phyloP scores from a whole-genome alignment of 2,113 vertebrate species.

The Ibidorhyncha struthersii region DNA sequence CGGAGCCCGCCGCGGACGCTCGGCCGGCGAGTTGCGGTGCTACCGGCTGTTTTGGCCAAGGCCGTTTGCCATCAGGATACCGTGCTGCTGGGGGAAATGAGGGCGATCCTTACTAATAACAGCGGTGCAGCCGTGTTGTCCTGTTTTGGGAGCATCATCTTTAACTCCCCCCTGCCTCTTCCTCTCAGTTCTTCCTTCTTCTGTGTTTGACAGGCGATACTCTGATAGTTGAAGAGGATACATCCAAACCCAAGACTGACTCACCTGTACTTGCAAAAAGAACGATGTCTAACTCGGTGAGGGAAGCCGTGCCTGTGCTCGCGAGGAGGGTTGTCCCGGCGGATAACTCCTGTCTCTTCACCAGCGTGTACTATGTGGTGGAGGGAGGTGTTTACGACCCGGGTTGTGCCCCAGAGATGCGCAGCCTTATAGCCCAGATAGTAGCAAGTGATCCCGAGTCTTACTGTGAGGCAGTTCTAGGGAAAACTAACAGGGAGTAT shows the following conservation, averaged over 20 bases:
- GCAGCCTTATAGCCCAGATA: slow-evolving; percentile 91
- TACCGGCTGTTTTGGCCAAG: fast-evolving
- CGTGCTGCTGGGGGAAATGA: fast-evolving
- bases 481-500: slow-evolving; percentile 92
- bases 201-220: slow-evolving; percentile 86
- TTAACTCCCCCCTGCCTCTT: fast-evolving
- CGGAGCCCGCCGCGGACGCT: not conserved
- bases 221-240: slow-evolving; percentile 95
- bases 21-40: not conserved
- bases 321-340: slow-evolving; percentile 87
- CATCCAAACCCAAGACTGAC: slow-evolving; percentile 77
- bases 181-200: not conserved
- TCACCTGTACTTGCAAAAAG: slow-evolving; percentile 72
- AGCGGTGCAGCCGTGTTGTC: fast-evolving
- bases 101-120: fast-evolving
- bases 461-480: slow-evolving; percentile 92
- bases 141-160: not conserved
- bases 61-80: fast-evolving
- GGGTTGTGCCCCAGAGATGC: slow-evolving; percentile 89
- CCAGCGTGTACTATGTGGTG: slow-evolving; percentile 93
- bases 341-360: slow-evolving; percentile 98
- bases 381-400: slow-evolving; percentile 93
- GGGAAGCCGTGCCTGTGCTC: slow-evolving; percentile 79
- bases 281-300: slow-evolving; percentile 43
- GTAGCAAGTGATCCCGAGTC: slow-evolving; percentile 89